These are phyloP conservation scores for Salmo trutta DNA, from an alignment of 2,797 vertebrate species.

Conservation along the genomic window DNA sequence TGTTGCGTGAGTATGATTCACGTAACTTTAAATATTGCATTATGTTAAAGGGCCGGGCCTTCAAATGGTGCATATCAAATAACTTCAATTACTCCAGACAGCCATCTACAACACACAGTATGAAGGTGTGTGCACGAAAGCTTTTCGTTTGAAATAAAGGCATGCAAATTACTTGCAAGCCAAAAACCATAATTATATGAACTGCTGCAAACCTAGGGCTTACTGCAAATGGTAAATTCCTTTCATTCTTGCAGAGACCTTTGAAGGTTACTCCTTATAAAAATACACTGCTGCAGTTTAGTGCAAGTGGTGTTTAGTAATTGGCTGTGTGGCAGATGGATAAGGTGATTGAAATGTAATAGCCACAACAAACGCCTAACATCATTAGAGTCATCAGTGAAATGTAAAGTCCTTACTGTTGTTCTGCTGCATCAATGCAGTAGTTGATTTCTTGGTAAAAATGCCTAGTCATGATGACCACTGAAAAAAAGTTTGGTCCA, in stretches of 20 bases:
- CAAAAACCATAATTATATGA: conserved; percentile 86
- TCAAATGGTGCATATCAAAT: conserved; percentile 74
- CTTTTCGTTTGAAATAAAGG: conserved; percentile 79
- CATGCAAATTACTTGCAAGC: conserved; percentile 79
- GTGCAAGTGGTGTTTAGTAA: conserved; percentile 72
- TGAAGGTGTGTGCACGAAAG: conserved; percentile 59
- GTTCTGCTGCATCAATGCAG: conserved; percentile 31
- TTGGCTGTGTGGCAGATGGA: conserved; percentile 58
- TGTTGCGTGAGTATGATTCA: conserved; percentile 38
- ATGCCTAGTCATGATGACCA: conserved; percentile 2
- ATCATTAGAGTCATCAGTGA: conserved; percentile 50
- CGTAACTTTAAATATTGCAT: conserved; percentile 58
- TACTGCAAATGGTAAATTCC: conserved; percentile 78
- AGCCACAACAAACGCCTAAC: conserved; percentile 60
- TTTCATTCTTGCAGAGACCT: conserved; percentile 83
- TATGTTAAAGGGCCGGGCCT: conserved; percentile 50
- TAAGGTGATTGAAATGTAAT: conserved; percentile 69
- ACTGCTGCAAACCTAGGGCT: conserved; percentile 82
- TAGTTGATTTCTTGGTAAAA: background rate
- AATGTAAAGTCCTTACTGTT: conserved; percentile 37
- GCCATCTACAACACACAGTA: conserved; percentile 57
- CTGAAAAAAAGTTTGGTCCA: background rate
- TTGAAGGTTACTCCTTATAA: conserved; percentile 75
- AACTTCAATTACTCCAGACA: conserved; percentile 65
- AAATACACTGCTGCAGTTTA: conserved; percentile 77